A percentile compares a stretch with the other conserved stretches of the same genome.
Conservation (phyloP, 2,113 vertebrate genomes). For the Cavia aperea region DNA sequence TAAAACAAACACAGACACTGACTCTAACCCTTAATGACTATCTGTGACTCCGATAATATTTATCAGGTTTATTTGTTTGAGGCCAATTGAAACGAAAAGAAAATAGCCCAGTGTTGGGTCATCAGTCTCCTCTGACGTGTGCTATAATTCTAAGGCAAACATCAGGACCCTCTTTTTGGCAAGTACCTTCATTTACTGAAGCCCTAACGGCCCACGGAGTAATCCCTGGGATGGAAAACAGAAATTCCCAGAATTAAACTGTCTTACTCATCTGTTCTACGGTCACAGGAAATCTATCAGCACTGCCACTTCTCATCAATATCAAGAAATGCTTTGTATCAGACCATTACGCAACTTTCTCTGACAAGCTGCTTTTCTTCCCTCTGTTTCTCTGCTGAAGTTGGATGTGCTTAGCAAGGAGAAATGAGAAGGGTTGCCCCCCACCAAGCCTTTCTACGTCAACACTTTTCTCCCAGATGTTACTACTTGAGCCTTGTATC, state of each 20-base stretch:
- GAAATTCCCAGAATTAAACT: conserved; percentile 57
- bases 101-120: conserved; percentile 57
- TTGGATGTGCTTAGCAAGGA: neutral
- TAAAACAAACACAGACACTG: conserved; percentile 70
- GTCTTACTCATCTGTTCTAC: conserved; percentile 52
- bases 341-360: conserved; percentile 7
- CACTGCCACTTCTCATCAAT: conserved; percentile 46
- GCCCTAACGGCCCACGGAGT: conserved; percentile 28
- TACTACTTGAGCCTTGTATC: neutral
- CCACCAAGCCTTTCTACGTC: neutral
- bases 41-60: conserved; percentile 70
- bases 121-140: conserved; percentile 64
- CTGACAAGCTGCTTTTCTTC: neutral
- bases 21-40: conserved; percentile 67
- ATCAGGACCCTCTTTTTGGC: conserved; percentile 63
- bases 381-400: neutral
- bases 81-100: conserved; percentile 64
- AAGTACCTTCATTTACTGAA: conserved; percentile 57
- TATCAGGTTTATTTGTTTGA: conserved; percentile 68
- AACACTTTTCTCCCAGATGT: neutral
- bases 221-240: conserved; percentile 51
- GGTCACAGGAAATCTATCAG: conserved; percentile 46
- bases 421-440: neutral
- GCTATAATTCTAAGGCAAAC: conserved; percentile 62
- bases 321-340: conserved; percentile 8